Evolutionary conservation across 2,113 vertebrate genomes (phyloP), one percentile per base, ranked within the genome.

Genomic region (Glaucidium brasilianum): DNA sequence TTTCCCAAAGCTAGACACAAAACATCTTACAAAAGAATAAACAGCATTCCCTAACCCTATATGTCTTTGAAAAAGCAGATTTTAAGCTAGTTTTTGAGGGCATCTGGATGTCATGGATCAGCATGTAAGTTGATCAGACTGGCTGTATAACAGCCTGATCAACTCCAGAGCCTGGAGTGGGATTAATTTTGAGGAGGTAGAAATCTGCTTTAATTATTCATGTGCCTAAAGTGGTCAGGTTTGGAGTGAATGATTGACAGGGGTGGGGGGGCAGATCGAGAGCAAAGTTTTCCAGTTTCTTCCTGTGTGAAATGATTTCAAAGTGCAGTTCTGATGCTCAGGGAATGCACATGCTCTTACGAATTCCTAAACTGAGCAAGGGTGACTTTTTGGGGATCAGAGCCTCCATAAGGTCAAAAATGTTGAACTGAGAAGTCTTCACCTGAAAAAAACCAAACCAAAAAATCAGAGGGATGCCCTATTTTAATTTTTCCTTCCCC

Each of bases 271-370:
- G 14, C n/a, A n/a, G n/a, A n/a, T n/a, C n/a, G 11, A 45, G 56
- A 92, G 56, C 25, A 62, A 74, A 71, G 68, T 7, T 90, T 85
- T 68, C 5, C 15, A 6, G 13, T 58, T 73, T 79, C 13, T 29
- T 25, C 58, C 47, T 23, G 16, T 25, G 26, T 29, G 41, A 50
- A 71, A 56, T 25, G 17, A 64, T 78, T 86, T 78, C 25, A 11
- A 22, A 68, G 78, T 7, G 22, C 39, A 15, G 39, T 32, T 84
- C 34, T 37, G 76, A 10, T 72, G 43, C 58, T 50, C 0, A 2
- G 50, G 60, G n/a, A 53, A 26, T 0, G 1, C 34, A 30, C 26
- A 3, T 0, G 0, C 21, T 29, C 25, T 19, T 15, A 5, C 2
- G 3, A 2, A 12, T 12, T 16, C 45, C 45, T 45, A 12, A 60